These are phyloP conservation scores for Mormyrus lacerda DNA, from an alignment of 2,113 vertebrate species.

Conservation along the genomic window DNA sequence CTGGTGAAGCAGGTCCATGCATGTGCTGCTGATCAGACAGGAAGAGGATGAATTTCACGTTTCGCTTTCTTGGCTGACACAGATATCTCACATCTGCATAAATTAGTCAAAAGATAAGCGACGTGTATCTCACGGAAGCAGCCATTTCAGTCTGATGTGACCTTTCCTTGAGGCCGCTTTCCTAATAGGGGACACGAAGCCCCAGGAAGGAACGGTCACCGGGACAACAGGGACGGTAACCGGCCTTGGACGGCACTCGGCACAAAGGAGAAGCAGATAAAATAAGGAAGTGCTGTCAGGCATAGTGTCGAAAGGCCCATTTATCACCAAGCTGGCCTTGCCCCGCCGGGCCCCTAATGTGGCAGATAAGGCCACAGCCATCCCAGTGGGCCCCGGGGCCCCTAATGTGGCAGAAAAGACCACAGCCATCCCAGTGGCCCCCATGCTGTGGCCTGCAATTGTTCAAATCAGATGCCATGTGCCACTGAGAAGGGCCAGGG, in stretches of 20 bases:
- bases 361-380: constrained; percentile 38
- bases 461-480: constrained; percentile 58
- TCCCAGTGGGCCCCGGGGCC: constrained; percentile 42
- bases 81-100: not conserved
- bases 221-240: not conserved
- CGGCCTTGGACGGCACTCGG: constrained; percentile 44
- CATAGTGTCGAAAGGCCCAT: constrained; percentile 54
- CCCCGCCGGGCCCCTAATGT: constrained; percentile 55
- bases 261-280: constrained; percentile 51
- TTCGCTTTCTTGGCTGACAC: not conserved
- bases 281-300: constrained; percentile 56
- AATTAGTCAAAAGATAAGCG: not conserved
- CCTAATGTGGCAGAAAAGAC: constrained; percentile 54
- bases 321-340: constrained; percentile 53
- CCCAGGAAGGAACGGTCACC: not conserved
- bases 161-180: constrained; percentile 4
- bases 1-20: not conserved
- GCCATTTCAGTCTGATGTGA: not conserved
- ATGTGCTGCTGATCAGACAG: not conserved
- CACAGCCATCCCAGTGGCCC: constrained; percentile 53
- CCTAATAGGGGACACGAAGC: not conserved
- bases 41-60: not conserved
- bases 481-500: constrained; percentile 52
- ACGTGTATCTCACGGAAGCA: not conserved
- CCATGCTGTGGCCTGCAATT: constrained; percentile 53